Base-by-base conservation (phyloP, 2,797 vertebrate genomes). In the Galaxias olidus region DNA sequence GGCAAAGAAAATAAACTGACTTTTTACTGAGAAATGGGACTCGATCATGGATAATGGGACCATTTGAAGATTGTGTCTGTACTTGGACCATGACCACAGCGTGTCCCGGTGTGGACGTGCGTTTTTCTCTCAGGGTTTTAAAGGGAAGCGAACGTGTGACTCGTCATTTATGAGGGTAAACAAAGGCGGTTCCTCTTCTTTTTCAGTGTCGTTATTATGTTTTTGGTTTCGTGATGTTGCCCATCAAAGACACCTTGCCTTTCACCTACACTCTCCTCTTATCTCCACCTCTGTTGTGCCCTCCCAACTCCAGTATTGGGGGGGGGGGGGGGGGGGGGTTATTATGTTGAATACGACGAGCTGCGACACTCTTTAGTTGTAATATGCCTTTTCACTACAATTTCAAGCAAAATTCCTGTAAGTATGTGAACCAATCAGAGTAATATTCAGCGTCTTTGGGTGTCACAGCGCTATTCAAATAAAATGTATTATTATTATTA, bases 111-210 rank as follows among this genome's bases (percentile, higher is more conserved):
- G 80, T 79, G 85, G 83, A 81, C 81, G 82, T 92, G 87, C 84
- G 77, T 52, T 88, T 85, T 90, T 86, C 93, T 94, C 96, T 98
- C 96, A 98, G 95, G 96, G 94, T 92, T 95, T 93, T 91, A 88
- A 40, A 61, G 89, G 90, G 89, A 56, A 70, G 76, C 79, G 66
- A 74, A 47, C 19, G 18, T 66, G 67, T 55, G 42, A 54, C 54
- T 51, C 30, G 56, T 71, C 8, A 58, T 70, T 82, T 65, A 18
- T 17, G 63, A 69, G 65, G 55, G 72, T 71, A 13, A 73, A 65
- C 52, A 47, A 49, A 68, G 52, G 63, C 64, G 49, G 76, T 58
- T 71, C 70, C 55, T 74, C 69, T 61, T 59, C 61, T 54, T 60
- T 42, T 54, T 74, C 55, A 61, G 47, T 48, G 17, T 67, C 72